phyloP scores from a whole-genome alignment of 2,797 vertebrate species.

The Moxostoma hubbsi region DNA sequence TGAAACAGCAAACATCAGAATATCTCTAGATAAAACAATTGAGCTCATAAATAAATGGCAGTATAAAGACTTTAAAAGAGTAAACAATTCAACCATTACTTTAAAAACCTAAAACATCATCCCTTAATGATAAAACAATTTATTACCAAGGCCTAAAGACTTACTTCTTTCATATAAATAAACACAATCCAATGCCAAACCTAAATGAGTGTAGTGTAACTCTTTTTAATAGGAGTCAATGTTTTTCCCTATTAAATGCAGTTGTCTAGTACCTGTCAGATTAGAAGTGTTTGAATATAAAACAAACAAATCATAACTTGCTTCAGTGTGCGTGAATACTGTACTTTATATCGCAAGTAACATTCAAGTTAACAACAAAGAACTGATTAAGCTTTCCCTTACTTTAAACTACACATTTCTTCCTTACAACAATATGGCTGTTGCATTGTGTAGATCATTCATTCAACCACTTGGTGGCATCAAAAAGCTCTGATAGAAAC shows the following conservation, averaged over 20 bases:
- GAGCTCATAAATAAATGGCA: constrained; percentile 19
- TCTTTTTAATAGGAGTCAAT: neutral
- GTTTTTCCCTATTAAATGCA: constrained; percentile 2
- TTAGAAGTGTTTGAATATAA: neutral
- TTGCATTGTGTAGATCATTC: neutral
- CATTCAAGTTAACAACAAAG: neutral
- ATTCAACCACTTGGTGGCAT: constrained; percentile 34
- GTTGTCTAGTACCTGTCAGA: neutral
- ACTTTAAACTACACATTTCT: neutral
- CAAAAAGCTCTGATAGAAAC: constrained; percentile 5
- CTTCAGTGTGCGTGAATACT: neutral
- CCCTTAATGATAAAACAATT: constrained; percentile 10
- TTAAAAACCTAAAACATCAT: constrained; percentile 15
- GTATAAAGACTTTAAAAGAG: constrained; percentile 17
- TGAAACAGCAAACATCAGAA: constrained; percentile 7
- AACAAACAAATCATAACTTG: neutral
- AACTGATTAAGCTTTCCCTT: neutral
- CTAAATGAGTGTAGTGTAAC: constrained; percentile 19
- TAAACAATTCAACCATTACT: constrained; percentile 13
- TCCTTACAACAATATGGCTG: neutral
- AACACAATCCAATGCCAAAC: constrained; percentile 67
- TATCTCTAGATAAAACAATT: constrained; percentile 5
- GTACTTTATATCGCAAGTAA: neutral
- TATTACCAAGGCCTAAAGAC: constrained; percentile 48
- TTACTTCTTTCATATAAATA: constrained; percentile 73